Base-by-base conservation (phyloP, 2,797 vertebrate genomes). In the Mormyrops attenuatus region DNA sequence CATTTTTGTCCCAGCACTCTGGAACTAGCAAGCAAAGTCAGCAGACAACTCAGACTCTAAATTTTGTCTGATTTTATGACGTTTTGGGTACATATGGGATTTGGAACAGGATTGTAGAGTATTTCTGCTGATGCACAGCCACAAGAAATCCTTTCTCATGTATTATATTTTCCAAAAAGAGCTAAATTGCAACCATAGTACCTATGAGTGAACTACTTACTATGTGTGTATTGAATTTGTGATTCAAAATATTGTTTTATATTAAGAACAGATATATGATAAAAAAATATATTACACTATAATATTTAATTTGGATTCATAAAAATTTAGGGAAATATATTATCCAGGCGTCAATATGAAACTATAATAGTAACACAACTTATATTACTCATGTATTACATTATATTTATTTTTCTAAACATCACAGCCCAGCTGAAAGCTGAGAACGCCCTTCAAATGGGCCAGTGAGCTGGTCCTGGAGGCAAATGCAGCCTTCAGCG, bases 181-280 rank as follows among this genome's bases (percentile, higher is more conserved):
- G 26, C 15, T 52, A 50, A 49, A 50, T 53, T 85, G 49, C 22
- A 53, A 85, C 38, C 5, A 85, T 52, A 85, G 49, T 85, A 85
- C 50, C 30, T 87, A 87, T 57, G n/a, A 41, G 13, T 41, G 20
- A 82, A 57, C 38, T 22, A 38, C 15, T 7, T 38, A 11, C 26
- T 69, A 69, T 80, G 30, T 57, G 22, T 88, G 88, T 77, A 26
- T 41, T 55, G 50, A 63, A 69, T 34, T 77, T 84, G 73, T 60
- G 88, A 82, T 84, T 89, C 34, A 89, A 89, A 82, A 82, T 89
- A 52, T 88, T 60, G 44, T 73, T 82, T 89, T 89, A 84, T 89
- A 89, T 84, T n/a, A 53, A 82, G 77, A 84, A 50, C 15, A 30
- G 15, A 84, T 30, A 89, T 38, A 89, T 80, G 47, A 82, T 52